Conservation (phyloP, 2,113 vertebrate genomes). For the Bubo blakistoni region DNA sequence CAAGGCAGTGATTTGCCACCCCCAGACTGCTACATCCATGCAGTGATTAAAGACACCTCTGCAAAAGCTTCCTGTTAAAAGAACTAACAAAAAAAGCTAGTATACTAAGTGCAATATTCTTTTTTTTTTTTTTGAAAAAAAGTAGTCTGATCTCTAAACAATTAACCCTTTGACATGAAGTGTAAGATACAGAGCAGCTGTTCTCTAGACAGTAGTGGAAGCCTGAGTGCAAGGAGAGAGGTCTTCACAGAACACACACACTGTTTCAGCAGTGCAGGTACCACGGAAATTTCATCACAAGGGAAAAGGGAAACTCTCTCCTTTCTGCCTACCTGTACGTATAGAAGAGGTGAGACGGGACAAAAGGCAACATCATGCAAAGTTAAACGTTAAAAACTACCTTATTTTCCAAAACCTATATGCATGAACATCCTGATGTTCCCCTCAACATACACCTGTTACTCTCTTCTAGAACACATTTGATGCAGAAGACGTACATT, state of each 20-base stretch:
- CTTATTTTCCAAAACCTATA: background rate
- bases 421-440: background rate
- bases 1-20: background rate
- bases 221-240: background rate
- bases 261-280: background rate
- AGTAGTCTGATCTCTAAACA: background rate
- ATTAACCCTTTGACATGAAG: background rate
- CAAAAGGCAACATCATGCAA: background rate
- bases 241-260: background rate
- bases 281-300: background rate
- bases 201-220: background rate
- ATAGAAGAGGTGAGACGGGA: background rate
- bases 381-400: background rate
- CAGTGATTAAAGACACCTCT: background rate
- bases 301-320: background rate
- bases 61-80: background rate
- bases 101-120: background rate
- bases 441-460: background rate
- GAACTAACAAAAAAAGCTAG: background rate
- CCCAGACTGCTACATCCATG: background rate
- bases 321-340: background rate
- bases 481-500: background rate
- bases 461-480: background rate
- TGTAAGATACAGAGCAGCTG: background rate
- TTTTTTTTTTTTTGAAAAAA: background rate